Conservation (phyloP, 2,113 vertebrate species). For the Microtus montanus region DNA sequence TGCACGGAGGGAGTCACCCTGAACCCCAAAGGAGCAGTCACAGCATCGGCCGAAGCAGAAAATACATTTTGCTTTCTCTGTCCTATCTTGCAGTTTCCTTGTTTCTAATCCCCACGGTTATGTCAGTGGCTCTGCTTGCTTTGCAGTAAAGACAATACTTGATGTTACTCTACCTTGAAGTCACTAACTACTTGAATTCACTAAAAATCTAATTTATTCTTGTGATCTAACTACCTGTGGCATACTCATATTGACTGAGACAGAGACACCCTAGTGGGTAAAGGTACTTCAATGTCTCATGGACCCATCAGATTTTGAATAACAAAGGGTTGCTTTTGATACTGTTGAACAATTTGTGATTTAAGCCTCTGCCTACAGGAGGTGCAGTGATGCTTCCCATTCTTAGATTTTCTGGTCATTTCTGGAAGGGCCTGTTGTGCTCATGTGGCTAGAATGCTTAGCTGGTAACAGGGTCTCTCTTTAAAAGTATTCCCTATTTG, state of each 20-base stretch:
- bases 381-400: neutral
- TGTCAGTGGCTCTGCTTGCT: neutral
- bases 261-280: neutral
- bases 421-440: neutral
- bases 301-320: neutral
- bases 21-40: slow-evolving; percentile 31
- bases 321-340: neutral
- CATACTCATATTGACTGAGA: neutral
- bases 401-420: slow-evolving; percentile 3
- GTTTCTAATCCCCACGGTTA: neutral
- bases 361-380: neutral
- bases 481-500: neutral
- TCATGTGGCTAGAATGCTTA: neutral
- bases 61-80: neutral
- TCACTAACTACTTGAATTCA: neutral
- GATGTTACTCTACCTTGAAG: neutral
- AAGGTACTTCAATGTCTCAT: neutral
- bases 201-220: slow-evolving; percentile 19
- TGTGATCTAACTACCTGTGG: neutral
- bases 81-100: slow-evolving; percentile 8
- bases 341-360: slow-evolving; percentile 8
- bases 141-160: neutral
- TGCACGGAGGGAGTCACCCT: slow-evolving; percentile 39
- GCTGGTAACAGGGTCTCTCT: neutral
- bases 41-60: neutral